Percentiles rank a stretch among this genome's conserved stretches.
These are phyloP conservation scores for Regulus satrapa DNA, from an alignment of 2,113 vertebrate species.

Conservation along the genomic window DNA sequence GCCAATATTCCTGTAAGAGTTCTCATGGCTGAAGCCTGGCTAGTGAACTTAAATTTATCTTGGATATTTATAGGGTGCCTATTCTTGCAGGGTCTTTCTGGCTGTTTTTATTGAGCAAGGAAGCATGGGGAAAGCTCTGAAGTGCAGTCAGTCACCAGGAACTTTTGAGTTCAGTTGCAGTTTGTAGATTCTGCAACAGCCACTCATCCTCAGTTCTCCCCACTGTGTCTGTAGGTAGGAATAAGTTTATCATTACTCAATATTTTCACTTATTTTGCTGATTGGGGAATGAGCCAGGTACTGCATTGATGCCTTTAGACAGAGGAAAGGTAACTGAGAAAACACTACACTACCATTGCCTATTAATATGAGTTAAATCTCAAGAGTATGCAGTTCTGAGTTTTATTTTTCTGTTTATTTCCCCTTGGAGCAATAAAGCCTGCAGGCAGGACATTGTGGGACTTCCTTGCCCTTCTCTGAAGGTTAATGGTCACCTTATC, in stretches of 20 bases:
- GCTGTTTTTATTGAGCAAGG: not conserved
- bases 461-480: constrained; percentile 13
- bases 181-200: not conserved
- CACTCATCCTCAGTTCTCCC: not conserved
- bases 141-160: not conserved
- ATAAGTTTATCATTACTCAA: not conserved
- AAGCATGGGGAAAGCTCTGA: not conserved
- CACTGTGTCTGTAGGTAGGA: not conserved
- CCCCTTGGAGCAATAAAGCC: not conserved
- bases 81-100: constrained; percentile 7
- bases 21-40: not conserved
- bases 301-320: not conserved
- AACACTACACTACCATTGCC: not conserved
- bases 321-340: not conserved
- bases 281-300: not conserved
- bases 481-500: constrained; percentile 54
- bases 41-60: not conserved
- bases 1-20: not conserved
- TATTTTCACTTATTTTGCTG: not conserved
- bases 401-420: constrained; percentile 17
- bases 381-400: not conserved
- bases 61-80: constrained; percentile 41
- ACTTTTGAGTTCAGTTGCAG: not conserved
- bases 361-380: not conserved
- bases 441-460: constrained; percentile 12